These are phyloP conservation scores for Pipistrellus pipistrellus DNA, from an alignment of 2,797 vertebrate species.

Conservation along the genomic window DNA sequence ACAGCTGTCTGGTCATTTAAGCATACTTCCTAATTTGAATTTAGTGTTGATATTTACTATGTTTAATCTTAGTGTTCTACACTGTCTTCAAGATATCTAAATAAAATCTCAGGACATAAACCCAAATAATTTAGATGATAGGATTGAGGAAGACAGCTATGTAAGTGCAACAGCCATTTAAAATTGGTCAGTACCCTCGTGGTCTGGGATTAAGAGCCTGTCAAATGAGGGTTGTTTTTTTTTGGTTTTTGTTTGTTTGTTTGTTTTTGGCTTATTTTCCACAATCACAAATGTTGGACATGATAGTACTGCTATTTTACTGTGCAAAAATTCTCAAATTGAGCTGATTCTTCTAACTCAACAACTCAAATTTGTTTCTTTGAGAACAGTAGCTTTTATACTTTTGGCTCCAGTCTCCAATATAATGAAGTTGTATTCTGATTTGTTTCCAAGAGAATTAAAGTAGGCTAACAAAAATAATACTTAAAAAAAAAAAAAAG, in stretches of 20 bases:
- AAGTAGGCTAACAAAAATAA: conserved; percentile 48
- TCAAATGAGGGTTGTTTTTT: background rate
- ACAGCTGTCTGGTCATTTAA: conserved; percentile 17
- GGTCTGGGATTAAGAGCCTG: background rate
- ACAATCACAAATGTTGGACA: conserved; percentile 2
- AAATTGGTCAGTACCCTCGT: conserved; percentile 10
- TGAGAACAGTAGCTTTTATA: conserved; percentile 43
- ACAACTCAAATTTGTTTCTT: conserved; percentile 53
- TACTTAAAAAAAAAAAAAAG: background rate
- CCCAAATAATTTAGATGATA: conserved; percentile 9
- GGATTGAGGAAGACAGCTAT: background rate
- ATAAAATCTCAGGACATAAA: conserved; percentile 24
- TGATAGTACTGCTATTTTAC: background rate
- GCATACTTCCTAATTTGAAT: background rate
- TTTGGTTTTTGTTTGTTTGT: background rate
- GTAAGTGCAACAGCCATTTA: background rate
- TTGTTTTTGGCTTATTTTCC: background rate
- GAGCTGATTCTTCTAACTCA: conserved; percentile 40
- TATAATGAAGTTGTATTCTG: background rate
- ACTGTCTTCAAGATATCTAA: conserved; percentile 37
- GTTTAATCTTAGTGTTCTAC: conserved; percentile 38
- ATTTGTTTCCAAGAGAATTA: conserved; percentile 41
- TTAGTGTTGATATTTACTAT: conserved; percentile 23
- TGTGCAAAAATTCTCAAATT: background rate
- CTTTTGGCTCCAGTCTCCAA: conserved; percentile 34